These are phyloP conservation scores for Harpagoxenus sublaevis DNA, from an alignment of 2,888 invertebrate species.

Conservation along the genomic window DNA sequence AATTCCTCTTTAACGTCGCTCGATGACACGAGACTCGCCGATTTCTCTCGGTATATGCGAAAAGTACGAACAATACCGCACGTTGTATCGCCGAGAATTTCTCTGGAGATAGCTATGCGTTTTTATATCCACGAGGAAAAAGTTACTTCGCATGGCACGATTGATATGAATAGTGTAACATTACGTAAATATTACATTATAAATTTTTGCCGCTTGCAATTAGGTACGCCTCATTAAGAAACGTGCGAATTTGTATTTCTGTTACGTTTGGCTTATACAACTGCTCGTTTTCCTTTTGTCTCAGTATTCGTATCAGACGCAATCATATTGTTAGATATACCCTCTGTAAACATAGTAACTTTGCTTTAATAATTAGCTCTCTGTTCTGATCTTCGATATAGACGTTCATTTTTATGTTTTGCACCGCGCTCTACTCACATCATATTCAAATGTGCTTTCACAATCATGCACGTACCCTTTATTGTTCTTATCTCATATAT, in stretches of 20 bases:
- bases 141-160: slow-evolving; percentile 4
- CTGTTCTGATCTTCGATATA: neutral
- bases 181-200: slow-evolving; percentile 34
- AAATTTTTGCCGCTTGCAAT: slow-evolving; percentile 7
- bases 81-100: neutral
- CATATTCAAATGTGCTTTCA: neutral
- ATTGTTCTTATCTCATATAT: neutral
- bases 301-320: neutral
- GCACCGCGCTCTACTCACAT: neutral
- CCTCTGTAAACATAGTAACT: neutral
- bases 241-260: slow-evolving; percentile 1
- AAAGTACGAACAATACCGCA: neutral
- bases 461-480: neutral
- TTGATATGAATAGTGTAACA: slow-evolving; percentile 18
- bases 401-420: neutral
- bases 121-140: slow-evolving; percentile 11
- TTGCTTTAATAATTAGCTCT: neutral
- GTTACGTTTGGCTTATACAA: slow-evolving; percentile 4
- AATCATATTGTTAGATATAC: neutral
- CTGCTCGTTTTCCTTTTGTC: neutral
- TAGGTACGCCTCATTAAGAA: slow-evolving; percentile 1
- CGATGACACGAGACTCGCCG: neutral
- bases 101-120: neutral
- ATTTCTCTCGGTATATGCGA: slow-evolving; percentile 10
- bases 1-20: neutral